Evolutionary conservation across 2,113 vertebrate genomes (phyloP).

Genomic region (Onychorhynchus coronatus): DNA sequence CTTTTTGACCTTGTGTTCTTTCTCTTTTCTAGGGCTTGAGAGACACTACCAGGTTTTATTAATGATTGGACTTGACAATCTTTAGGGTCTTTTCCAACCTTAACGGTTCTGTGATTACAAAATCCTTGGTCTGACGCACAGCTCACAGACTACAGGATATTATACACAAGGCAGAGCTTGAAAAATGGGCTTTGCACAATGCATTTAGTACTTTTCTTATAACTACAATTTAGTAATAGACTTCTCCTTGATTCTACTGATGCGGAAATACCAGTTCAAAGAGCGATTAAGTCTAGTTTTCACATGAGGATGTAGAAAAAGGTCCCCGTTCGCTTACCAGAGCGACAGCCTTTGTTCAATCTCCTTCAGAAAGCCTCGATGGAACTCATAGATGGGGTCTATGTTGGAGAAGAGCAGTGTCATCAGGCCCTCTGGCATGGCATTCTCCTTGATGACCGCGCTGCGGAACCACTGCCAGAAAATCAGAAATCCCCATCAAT

Average conservation of each 20-base stretch:
- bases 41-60: not conserved
- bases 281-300: not conserved
- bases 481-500: not conserved
- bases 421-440: slow-evolving; percentile 87
- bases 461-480: slow-evolving; percentile 91
- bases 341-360: slow-evolving; percentile 89
- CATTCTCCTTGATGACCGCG: slow-evolving; percentile 86
- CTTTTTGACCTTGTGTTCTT: not conserved
- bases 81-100: not conserved
- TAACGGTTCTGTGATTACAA: not conserved
- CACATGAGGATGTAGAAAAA: accelerated
- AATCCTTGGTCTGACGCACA: not conserved
- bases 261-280: not conserved
- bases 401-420: slow-evolving; percentile 92
- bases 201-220: accelerated
- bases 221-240: not conserved
- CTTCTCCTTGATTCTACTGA: not conserved
- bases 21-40: not conserved
- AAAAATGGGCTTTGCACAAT: not conserved
- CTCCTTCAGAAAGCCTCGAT: slow-evolving; percentile 90
- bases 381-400: slow-evolving; percentile 93
- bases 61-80: accelerated
- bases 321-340: slow-evolving; percentile 73
- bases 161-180: not conserved
- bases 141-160: not conserved